Evolutionary conservation across 2,888 invertebrate species (phyloP).

Genomic region (Merodon equestris): DNA sequence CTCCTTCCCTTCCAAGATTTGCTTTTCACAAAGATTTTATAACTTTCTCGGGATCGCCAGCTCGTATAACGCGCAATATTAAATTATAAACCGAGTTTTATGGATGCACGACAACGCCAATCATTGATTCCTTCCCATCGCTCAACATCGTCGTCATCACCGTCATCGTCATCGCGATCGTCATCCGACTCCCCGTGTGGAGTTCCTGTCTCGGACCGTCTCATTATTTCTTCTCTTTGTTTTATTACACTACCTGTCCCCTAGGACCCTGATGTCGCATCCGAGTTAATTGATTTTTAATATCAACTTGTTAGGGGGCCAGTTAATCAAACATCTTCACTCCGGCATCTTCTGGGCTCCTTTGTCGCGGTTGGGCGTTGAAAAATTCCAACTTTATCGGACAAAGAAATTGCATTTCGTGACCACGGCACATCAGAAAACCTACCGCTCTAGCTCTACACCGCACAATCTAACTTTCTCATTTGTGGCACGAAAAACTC

Average conservation of each 20-base stretch:
- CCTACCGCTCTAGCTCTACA: conserved; percentile 69
- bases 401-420: conserved; percentile 48
- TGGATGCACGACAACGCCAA: conserved; percentile 34
- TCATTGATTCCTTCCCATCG: conserved; percentile 34
- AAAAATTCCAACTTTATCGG: conserved; percentile 32
- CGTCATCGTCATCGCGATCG: neutral
- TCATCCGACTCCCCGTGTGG: conserved; percentile 25
- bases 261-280: conserved; percentile 44
- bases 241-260: conserved; percentile 51
- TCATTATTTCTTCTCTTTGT: conserved; percentile 24
- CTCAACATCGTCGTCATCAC: conserved; percentile 21
- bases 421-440: conserved; percentile 49
- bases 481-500: conserved; percentile 62
- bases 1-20: neutral
- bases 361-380: conserved; percentile 22
- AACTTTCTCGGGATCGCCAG: conserved; percentile 31
- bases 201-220: conserved; percentile 26
- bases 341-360: conserved; percentile 6
- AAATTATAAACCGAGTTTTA: conserved; percentile 57
- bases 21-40: conserved; percentile 36
- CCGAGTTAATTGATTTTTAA: conserved; percentile 56
- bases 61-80: conserved; percentile 51
- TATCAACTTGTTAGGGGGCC: conserved; percentile 42
- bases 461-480: conserved; percentile 72
- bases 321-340: conserved; percentile 29